phyloP scores from a whole-genome alignment of 1,140 invertebrate genomes.

The Lepidurus packardi region DNA sequence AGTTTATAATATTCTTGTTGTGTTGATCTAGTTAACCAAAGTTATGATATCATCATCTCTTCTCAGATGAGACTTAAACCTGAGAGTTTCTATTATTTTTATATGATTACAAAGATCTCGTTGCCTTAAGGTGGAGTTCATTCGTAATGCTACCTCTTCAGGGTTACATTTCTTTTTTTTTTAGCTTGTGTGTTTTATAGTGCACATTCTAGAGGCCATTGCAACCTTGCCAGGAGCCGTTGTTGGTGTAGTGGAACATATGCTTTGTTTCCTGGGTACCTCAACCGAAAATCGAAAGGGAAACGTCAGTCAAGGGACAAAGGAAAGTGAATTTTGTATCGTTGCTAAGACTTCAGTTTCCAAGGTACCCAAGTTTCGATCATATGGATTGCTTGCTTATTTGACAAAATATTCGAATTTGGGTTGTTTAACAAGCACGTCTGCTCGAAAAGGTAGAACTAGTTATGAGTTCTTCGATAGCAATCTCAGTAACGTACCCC shows the following conservation, averaged over 20 bases:
- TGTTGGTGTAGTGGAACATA: not conserved
- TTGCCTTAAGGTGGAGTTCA: too few species aligned
- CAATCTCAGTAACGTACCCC: not conserved
- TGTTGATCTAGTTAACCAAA: too few species aligned
- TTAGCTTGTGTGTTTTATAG: not conserved
- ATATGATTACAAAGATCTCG: too few species aligned
- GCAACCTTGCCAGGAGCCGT: constrained; percentile 2
- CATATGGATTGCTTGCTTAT: too few species aligned
- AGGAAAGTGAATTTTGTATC: constrained; percentile 9
- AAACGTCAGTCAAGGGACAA: not conserved
- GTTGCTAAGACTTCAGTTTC: not conserved
- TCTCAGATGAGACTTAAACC: too few species aligned
- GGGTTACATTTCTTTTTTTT: not conserved
- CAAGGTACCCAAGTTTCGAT: too few species aligned
- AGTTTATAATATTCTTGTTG: too few species aligned
- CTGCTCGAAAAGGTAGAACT: not conserved
- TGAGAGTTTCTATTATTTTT: too few species aligned
- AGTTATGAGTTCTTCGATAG: too few species aligned
- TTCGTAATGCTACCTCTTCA: not conserved
- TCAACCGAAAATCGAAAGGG: not conserved
- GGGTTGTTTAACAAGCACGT: not conserved
- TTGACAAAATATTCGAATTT: too few species aligned
- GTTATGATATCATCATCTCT: too few species aligned
- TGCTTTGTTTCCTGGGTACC: not conserved
- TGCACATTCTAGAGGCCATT: not conserved